Conservation (phyloP, 35 echinoderm and acorn worm species). For the Chiridota heheva region DNA sequence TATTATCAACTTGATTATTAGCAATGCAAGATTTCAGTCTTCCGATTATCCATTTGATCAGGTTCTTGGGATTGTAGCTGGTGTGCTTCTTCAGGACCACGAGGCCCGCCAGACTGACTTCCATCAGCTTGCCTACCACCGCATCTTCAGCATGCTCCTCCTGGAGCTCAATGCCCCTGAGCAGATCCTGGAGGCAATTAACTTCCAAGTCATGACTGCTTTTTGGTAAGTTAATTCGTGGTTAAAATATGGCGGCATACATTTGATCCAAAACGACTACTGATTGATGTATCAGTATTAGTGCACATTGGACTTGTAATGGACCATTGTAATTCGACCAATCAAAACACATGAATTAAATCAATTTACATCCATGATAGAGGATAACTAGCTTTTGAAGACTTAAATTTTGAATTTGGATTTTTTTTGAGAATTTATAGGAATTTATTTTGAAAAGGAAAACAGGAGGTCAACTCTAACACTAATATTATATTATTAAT, state of each 20-base stretch:
- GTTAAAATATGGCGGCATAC: too few relatives aligned
- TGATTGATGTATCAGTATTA: too few relatives aligned
- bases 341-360: neutral
- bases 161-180: conserved; percentile 98
- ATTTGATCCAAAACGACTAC: too few relatives aligned
- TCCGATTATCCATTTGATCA: conserved; percentile 19
- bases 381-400: neutral
- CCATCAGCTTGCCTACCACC: conserved; percentile 95
- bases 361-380: neutral
- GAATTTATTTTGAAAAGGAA: too few relatives aligned
- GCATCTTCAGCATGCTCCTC: conserved; percentile 99
- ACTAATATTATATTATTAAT: too few relatives aligned
- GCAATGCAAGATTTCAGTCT: too few relatives aligned
- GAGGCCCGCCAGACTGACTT: conserved; percentile 92
- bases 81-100: conserved; percentile 97
- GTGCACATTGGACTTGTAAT: neutral
- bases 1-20: too few relatives aligned
- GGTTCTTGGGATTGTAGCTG: conserved; percentile 98
- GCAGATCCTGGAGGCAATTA: conserved; percentile 97
- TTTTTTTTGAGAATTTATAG: too few relatives aligned
- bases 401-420: neutral
- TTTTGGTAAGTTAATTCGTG: conserved; percentile 86
- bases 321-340: too few relatives aligned
- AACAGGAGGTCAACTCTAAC: too few relatives aligned
- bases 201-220: conserved; percentile 98